Evolutionary conservation across 1,140 invertebrate genomes (phyloP), one percentile per base, ranked within the genome.

Genomic region (Hyles vespertilio): DNA sequence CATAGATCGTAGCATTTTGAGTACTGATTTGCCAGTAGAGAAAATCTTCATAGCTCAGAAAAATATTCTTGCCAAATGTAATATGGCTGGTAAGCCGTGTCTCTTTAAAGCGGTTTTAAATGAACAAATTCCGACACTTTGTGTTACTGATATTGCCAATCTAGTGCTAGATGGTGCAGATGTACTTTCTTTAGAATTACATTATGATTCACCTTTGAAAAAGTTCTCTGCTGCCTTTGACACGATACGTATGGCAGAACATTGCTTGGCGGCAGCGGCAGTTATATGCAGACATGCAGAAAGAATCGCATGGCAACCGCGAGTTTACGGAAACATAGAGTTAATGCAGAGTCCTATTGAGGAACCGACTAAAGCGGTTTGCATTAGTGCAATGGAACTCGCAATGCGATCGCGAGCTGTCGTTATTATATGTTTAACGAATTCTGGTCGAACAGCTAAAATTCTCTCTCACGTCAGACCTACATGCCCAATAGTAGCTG

Each of bases 31-130:
- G 77, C 93, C 94, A 2, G 89, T 94, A 48, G 93, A 95, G 81
- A 95, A 95, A 86, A 93, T 96, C 49, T 95, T 95, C 81, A 89
- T 95, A 40, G 94, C 94, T 7, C 93, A 94, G 77, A 94, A 94
- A 85, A 91, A 91, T 80, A 93, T 94, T 86, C 90, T 94, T 69
- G 91, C 92, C 6, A 91, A 92, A 83, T 92, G 91, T 63, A 91
- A 91, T 67, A 82, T 85, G 67, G 72, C 65, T 53, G 88, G 88
- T 3, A 89, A 93, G 67, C 91, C 92, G 3, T 92, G 92, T 52
- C 93, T 94, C 56, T 92, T 91, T 76, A 93, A 93, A 66, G 93
- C 92, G 32, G 93, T 92, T 74, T 91, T 93, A 84, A 86, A 89
- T 66, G 93, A 94, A 68, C 82, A 87, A 68, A 86, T 88, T 56